Evolutionary conservation across 2,888 invertebrate species (phyloP).

Genomic region (Empis livida): DNA sequence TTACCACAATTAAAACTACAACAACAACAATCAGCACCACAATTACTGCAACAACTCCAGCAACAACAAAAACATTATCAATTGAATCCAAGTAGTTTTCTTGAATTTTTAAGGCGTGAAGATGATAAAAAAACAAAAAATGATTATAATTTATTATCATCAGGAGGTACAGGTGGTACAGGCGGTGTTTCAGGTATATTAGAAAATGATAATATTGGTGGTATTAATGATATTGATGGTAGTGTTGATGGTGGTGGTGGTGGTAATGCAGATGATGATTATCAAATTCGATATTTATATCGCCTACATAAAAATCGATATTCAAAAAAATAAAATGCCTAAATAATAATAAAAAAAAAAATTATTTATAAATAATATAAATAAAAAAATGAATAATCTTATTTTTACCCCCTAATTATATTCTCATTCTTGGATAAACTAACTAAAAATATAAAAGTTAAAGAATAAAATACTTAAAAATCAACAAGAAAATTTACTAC

Average conservation of each 20-base stretch:
- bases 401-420: too few species aligned
- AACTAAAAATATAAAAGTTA: too few species aligned
- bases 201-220: background rate
- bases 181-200: background rate
- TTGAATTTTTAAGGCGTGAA: slow-evolving; percentile 13
- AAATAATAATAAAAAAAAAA: too few species aligned
- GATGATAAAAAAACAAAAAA: slow-evolving; percentile 2
- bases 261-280: slow-evolving; percentile 17
- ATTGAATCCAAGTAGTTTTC: slow-evolving; percentile 13
- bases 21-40: slow-evolving; percentile 13
- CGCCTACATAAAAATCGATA: slow-evolving; percentile 27
- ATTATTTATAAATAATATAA: background rate
- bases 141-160: slow-evolving; percentile 10
- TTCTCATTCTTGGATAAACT: too few species aligned
- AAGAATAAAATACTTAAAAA: too few species aligned
- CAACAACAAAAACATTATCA: slow-evolving; percentile 7
- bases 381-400: too few species aligned
- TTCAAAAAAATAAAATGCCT: slow-evolving; percentile 13
- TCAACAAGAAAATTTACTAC: too few species aligned
- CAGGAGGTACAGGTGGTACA: slow-evolving; percentile 10
- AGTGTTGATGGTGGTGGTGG: background rate
- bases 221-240: slow-evolving; percentile 9
- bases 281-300: slow-evolving; percentile 28
- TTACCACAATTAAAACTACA: slow-evolving; percentile 10
- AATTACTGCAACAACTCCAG: slow-evolving; percentile 14